These are phyloP conservation scores for Callospermophilus lateralis DNA, from an alignment of 2,113 vertebrate species.

Conservation along the genomic window DNA sequence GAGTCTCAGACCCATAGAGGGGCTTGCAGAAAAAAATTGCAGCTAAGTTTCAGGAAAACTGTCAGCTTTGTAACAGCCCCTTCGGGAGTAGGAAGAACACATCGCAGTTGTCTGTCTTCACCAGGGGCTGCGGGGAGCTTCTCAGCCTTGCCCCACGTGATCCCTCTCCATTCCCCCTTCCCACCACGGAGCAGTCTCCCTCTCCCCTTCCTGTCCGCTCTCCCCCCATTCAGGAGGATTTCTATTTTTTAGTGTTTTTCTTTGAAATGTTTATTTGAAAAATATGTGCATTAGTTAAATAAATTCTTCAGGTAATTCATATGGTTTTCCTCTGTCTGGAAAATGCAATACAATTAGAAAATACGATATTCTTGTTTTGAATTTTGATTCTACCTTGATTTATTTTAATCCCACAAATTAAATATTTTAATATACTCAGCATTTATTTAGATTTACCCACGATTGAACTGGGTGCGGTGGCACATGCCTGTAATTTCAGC, in stretches of 20 bases:
- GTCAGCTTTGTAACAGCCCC: neutral
- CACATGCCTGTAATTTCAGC: no score
- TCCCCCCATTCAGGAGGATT: neutral
- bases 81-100: neutral
- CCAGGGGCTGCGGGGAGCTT: accelerated
- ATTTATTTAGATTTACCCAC: neutral
- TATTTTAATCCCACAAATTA: neutral
- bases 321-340: neutral
- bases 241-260: neutral
- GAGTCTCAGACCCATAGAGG: neutral
- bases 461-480: neutral
- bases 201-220: no score
- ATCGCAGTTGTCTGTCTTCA: neutral
- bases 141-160: neutral
- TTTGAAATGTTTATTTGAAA: neutral
- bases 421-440: neutral
- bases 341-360: neutral
- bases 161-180: no score
- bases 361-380: neutral
- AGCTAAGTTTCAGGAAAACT: neutral
- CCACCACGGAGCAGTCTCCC: neutral
- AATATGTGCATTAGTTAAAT: neutral
- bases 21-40: neutral
- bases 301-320: neutral
- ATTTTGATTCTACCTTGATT: neutral